These are phyloP conservation scores for human DNA, from an alignment of 2,113 vertebrate species.

Conservation along the genomic window GRCh38 chr1:93708501-93709000, in stretches of 20 bases:
- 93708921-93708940: background rate
- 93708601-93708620: background rate
- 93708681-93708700: background rate
- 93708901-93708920: background rate
- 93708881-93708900: background rate
- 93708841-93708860: background rate
- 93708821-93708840: background rate
- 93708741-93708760: background rate
- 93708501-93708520: background rate
- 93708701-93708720: background rate
- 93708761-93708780: background rate
- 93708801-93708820: background rate
- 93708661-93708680: background rate
- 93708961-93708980: slow-evolving; percentile 13
- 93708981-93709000: background rate
- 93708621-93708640: slow-evolving; percentile 11
- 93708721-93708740: background rate
- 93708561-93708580: slow-evolving; percentile 6
- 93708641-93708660: slow-evolving; percentile 41
- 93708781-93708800: slow-evolving; percentile 14
- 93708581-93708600: background rate
- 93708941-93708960: background rate
- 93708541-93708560: background rate
- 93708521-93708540: background rate
- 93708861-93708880: background rate